Conservation (phyloP, 2,113 vertebrate species). For the Coreoperca whiteheadi region DNA sequence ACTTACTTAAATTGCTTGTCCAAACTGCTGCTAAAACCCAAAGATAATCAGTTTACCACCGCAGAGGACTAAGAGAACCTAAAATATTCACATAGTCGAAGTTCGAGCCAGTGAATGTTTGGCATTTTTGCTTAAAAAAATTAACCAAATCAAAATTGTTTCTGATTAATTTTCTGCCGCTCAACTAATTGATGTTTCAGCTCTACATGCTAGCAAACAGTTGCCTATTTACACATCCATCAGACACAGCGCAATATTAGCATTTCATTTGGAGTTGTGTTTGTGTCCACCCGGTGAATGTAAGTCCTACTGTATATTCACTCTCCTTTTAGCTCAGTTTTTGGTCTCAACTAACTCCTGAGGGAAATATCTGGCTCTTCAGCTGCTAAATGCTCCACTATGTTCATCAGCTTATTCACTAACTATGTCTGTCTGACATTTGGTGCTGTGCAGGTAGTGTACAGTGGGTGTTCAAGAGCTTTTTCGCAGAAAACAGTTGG, state of each 20-base stretch:
- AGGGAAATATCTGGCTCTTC: neutral
- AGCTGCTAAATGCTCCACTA: neutral
- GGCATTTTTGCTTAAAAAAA: neutral
- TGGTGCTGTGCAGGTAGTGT: neutral
- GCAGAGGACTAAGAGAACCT: neutral
- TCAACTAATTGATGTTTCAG: neutral
- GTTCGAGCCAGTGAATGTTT: neutral
- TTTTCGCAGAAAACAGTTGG: neutral
- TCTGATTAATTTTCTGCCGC: neutral
- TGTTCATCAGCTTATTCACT: neutral
- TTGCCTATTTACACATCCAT: neutral
- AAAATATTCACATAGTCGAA: neutral
- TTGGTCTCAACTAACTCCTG: neutral
- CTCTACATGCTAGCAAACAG: constrained; percentile 1
- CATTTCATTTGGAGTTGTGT: no score
- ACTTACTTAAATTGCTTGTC: neutral
- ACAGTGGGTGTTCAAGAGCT: neutral
- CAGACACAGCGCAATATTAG: no score
- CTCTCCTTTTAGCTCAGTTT: no score
- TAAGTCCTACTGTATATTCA: no score
- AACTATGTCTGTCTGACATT: neutral
- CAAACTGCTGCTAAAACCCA: neutral
- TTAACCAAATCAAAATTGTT: neutral
- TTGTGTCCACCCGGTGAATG: no score
- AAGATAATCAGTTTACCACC: neutral